Conservation (phyloP, 2,113 vertebrate species). For the Oplegnathus fasciatus region DNA sequence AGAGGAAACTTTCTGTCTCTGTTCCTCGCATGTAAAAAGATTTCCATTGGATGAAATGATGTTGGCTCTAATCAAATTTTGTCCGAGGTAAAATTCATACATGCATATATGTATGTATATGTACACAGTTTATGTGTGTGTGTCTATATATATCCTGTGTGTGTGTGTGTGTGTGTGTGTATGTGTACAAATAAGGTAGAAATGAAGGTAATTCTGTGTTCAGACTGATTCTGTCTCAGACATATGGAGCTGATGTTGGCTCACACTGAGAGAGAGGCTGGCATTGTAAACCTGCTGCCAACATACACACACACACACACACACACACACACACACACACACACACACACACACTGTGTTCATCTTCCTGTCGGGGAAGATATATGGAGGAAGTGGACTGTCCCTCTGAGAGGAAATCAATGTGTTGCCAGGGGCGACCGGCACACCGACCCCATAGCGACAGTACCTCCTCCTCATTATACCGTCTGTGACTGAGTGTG, state of each 20-base stretch:
- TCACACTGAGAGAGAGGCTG: neutral
- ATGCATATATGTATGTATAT: no score
- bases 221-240: neutral
- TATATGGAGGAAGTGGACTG: constrained; percentile 8
- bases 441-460: neutral
- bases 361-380: neutral
- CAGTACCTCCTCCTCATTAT: neutral
- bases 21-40: neutral
- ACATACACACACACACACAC: constrained; percentile 7
- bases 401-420: constrained; percentile 46
- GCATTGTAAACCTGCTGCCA: neutral
- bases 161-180: neutral
- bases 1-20: neutral
- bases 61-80: neutral
- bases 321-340: constrained; percentile 6
- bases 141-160: no score
- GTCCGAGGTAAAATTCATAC: neutral
- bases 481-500: neutral
- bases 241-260: neutral
- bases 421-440: constrained; percentile 20
- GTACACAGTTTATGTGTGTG: neutral
- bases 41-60: neutral
- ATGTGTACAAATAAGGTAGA: neutral
- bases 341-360: neutral
- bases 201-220: neutral